phyloP scores from a whole-genome alignment of 2,888 invertebrate species.

The Cantharis rufa region DNA sequence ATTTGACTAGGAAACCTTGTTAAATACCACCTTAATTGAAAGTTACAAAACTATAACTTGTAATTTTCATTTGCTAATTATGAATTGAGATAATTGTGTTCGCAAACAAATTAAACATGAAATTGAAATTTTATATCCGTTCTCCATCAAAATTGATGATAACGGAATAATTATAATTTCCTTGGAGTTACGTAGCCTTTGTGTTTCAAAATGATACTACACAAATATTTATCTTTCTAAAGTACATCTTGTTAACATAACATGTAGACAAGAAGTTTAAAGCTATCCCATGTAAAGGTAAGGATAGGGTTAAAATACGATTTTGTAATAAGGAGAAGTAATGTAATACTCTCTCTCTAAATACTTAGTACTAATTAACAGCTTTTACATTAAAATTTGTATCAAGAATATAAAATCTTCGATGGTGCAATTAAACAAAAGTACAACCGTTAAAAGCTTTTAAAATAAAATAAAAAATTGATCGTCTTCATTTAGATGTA shows the following conservation, averaged over 20 bases:
- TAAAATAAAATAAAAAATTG: background rate
- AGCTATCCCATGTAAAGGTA: background rate
- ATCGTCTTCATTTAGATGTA: conserved; percentile 11
- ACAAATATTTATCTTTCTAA: conserved; percentile 11
- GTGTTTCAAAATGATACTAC: conserved; percentile 5
- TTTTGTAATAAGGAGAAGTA: background rate
- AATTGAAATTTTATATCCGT: background rate
- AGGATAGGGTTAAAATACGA: background rate
- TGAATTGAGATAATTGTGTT: background rate
- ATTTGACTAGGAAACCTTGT: background rate
- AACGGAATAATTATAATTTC: background rate
- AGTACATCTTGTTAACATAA: conserved; percentile 3
- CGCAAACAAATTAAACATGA: background rate
- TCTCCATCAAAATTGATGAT: background rate
- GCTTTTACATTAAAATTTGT: background rate
- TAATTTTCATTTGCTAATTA: background rate
- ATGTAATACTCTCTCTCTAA: background rate
- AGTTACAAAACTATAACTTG: background rate
- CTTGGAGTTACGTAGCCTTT: background rate
- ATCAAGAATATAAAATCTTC: background rate
- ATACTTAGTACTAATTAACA: background rate
- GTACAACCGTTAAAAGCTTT: conserved; percentile 7
- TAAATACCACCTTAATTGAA: background rate
- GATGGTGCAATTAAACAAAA: background rate
- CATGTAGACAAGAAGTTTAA: background rate